Conservation (phyloP, 1,140 invertebrate species). For the Lepidurus arcticus region DNA sequence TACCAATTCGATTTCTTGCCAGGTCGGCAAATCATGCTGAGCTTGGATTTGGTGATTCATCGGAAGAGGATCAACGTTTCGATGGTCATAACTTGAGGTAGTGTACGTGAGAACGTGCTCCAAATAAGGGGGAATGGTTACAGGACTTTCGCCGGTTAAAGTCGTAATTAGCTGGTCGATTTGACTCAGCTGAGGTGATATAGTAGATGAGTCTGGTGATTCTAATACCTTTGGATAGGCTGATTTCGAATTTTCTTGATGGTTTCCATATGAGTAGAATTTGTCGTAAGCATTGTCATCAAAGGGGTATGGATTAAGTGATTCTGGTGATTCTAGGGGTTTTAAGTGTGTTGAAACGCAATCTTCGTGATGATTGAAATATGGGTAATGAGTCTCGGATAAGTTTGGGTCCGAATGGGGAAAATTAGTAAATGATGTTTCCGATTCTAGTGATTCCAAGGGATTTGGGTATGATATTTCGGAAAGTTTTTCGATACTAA, state of each 20-base stretch:
- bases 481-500: background rate
- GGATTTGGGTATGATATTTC: background rate
- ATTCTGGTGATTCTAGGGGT: no score
- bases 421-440: background rate
- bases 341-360: no score
- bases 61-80: background rate
- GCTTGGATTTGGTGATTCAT: background rate
- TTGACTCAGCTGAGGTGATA: background rate
- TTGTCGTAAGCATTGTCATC: no score
- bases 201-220: background rate
- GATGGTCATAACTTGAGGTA: background rate
- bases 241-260: background rate
- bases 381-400: background rate
- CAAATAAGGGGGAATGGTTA: background rate
- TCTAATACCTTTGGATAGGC: background rate
- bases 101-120: background rate
- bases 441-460: background rate
- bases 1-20: background rate
- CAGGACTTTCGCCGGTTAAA: background rate
- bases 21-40: background rate
- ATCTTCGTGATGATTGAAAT: no score
- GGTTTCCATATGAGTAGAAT: no score
- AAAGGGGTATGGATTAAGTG: no score
- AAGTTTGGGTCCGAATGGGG: background rate
- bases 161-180: background rate